Percentiles rank a stretch among this genome's conserved stretches.
Conservation (phyloP, 2,888 invertebrate genomes). For the Noctua pronuba region DNA sequence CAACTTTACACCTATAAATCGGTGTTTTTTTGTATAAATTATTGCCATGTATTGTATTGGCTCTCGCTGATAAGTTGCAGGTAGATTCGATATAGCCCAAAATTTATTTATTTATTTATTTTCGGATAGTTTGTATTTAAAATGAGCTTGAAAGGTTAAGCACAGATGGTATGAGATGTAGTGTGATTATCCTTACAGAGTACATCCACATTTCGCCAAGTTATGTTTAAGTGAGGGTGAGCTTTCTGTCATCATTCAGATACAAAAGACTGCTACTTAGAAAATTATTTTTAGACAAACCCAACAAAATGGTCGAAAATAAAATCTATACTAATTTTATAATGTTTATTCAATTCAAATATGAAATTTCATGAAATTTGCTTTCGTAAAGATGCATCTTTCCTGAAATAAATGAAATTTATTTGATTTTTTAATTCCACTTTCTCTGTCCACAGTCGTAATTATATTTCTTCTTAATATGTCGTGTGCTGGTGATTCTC, state of each 20-base stretch:
- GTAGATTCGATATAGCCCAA: neutral
- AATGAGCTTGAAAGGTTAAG: neutral
- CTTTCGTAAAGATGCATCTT: no score
- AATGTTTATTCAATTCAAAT: no score
- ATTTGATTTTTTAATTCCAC: no score
- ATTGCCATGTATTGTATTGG: neutral
- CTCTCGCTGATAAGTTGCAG: neutral
- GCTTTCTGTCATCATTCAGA: neutral
- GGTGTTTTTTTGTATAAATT: neutral
- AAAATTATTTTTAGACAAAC: neutral
- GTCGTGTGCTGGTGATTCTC: slow-evolving; percentile 11
- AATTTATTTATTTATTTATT: no score
- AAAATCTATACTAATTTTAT: slow-evolving; percentile 10
- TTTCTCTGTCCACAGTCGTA: slow-evolving; percentile 17
- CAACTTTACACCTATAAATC: neutral
- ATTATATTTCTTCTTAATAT: slow-evolving; percentile 29
- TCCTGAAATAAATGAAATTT: no score
- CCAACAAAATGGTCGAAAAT: neutral
- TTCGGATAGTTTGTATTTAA: neutral
- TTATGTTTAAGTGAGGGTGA: neutral
- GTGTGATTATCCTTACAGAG: neutral
- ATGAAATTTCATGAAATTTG: no score
- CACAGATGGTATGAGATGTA: neutral
- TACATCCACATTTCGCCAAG: neutral
- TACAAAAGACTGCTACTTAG: neutral